Base-by-base conservation (phyloP, 2,113 vertebrate species). In the Buteo buteo region DNA sequence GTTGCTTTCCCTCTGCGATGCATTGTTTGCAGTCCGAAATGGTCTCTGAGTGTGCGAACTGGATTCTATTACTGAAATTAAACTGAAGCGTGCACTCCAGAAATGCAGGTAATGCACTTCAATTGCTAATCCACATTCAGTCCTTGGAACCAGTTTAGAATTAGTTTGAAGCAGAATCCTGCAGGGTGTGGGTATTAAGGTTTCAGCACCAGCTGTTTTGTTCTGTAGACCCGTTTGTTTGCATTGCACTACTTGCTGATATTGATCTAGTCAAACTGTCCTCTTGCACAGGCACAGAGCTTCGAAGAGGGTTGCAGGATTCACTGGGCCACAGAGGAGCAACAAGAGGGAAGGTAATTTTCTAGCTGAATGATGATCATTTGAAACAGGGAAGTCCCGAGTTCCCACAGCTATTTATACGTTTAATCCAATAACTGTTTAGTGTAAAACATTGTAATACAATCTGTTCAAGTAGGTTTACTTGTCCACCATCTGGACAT, bases 401-500 rank as follows among this genome's bases (percentile, higher is more conserved):
- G 28, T 94, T 94, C 83, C 72, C 93, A 95, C 67, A 91, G 80
- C 86, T 96, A 66, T 92, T 94, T 93, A 78, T 95, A 65, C 4
- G 0, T 81, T 91, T 96, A 95, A 97, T 95, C 83, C 78, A 85
- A 80, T 97, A 94, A 92, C 62, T 90, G 50, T 87, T 94, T 69
- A 58, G 66, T 80, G 66, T 83, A 92, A 83, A 95, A 91, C 84
- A 52, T 47, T 71, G 83, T 77, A 87, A 79, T 94, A 49, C 77
- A 94, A 59, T 96, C 94, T 95, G 86, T 87, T 96, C 55, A 87
- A 93, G 73, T 72, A 91, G 89, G 55, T 79, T 97, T 89, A 64
- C 93, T 96, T 85, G 83, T 92, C 76, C 25, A 44, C 96, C 94
- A 96, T 95, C 93, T 97, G 95, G 91, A 91, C 18, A 1, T n/a